Evolutionary conservation across 2,797 vertebrate genomes (phyloP), one percentile per base, ranked within the genome.

Genomic region (Mormyrops boulengeri): DNA sequence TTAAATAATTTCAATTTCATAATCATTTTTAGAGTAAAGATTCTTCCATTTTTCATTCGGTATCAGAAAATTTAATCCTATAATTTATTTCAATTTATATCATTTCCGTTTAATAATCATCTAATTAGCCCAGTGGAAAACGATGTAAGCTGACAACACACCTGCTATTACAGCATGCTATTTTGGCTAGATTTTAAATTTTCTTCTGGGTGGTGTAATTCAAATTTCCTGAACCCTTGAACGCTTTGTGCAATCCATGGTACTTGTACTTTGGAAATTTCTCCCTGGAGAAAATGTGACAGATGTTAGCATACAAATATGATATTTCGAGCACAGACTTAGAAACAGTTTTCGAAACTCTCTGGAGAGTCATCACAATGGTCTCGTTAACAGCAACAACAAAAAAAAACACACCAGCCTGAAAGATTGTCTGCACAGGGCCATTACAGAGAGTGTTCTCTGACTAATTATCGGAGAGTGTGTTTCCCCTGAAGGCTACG

Each of bases 271-370:
- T 73, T 73, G 69, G 69, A 73, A 73, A 73, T 73, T 73, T 82
- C 77, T 82, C 77, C 77, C 77, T 44, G 77, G 77, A 82, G 77
- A 82, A 47, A 44, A 47, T 44, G 77, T 82, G 77, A 82, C 77
- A 82, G 77, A 82, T 82, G 77, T 82, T 82, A 82, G 77, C 38
- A 82, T 22, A 47, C 38, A 82, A 82, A 82, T 44, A 47, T 82
- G 77, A 82, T 82, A 82, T 82, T 82, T 82, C 6, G 77, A 82
- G 41, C 41, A n/a, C 77, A 82, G 77, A 82, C 77, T 82, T 82
- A 47, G 77, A 44, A 47, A 82, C 41, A 22, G 38, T 82, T 82
- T 82, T 82, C 3, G 38, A 47, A 82, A 82, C 77, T n/a, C 77
- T 47, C 77, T 44, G 38, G 77, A 82, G 77, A 47, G 7, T n/a